These are phyloP conservation scores for Drosophila sproati DNA, from an alignment of 1,140 invertebrate genomes.

Conservation along the genomic window DNA sequence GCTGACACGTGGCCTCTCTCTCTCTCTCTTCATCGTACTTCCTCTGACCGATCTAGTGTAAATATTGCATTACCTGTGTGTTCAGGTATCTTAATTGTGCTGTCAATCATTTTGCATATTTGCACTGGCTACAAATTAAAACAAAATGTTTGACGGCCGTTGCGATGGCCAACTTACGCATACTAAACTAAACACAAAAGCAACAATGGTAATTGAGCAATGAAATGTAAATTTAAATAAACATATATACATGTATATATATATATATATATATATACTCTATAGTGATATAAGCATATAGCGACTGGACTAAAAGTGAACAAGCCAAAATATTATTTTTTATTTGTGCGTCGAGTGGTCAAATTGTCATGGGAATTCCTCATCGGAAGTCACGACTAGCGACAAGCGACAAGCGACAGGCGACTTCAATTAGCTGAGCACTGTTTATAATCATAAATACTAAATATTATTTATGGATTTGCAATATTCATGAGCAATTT, in stretches of 20 bases:
- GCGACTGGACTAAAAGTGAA: slow-evolving; percentile 11
- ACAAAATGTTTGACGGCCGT: slow-evolving; percentile 46
- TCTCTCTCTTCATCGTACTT: background rate
- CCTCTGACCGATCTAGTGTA: background rate
- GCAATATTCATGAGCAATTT: slow-evolving; percentile 46
- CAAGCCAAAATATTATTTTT: slow-evolving; percentile 24
- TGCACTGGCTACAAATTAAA: slow-evolving; percentile 52
- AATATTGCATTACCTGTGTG: slow-evolving; percentile 28
- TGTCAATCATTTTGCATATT: slow-evolving; percentile 83
- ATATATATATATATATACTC: slow-evolving; percentile 9
- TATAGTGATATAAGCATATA: slow-evolving; percentile 35
- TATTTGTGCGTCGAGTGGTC: slow-evolving; percentile 37
- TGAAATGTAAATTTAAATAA: slow-evolving; percentile 59
- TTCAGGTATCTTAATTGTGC: slow-evolving; percentile 70
- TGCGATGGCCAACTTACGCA: slow-evolving; percentile 43
- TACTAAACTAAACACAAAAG: slow-evolving; percentile 21
- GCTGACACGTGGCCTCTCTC: slow-evolving; percentile 24
- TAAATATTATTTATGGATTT: slow-evolving; percentile 46
- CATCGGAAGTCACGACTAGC: slow-evolving; percentile 15
- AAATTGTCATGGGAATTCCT: slow-evolving; percentile 26
- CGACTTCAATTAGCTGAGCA: slow-evolving; percentile 21
- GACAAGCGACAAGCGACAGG: background rate
- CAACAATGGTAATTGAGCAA: slow-evolving; percentile 32
- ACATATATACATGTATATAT: slow-evolving; percentile 16
- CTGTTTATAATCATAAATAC: background rate